Conservation (phyloP, 2,888 invertebrate species). For the Neria commutata region DNA sequence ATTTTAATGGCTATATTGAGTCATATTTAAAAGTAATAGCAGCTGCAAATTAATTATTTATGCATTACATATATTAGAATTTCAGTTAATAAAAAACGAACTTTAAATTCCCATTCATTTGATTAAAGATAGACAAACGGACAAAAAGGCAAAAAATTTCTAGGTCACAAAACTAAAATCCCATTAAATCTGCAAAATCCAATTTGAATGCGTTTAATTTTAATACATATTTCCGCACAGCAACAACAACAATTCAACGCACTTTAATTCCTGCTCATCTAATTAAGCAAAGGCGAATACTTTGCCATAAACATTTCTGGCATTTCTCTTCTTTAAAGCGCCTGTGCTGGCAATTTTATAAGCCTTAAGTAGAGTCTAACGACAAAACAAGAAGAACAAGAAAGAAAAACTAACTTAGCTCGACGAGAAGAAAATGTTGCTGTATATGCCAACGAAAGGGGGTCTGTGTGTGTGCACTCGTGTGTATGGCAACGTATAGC, state of each 20-base stretch:
- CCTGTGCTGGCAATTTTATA: neutral
- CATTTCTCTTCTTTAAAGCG: neutral
- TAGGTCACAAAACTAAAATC: slow-evolving; percentile 41
- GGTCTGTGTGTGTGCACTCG: slow-evolving; percentile 15
- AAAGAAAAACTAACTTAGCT: slow-evolving; percentile 19
- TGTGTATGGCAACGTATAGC: slow-evolving; percentile 18
- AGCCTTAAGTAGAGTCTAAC: slow-evolving; percentile 6
- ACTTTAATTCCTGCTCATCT: neutral
- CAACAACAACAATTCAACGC: neutral
- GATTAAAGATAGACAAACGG: neutral
- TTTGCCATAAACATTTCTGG: neutral
- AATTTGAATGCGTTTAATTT: slow-evolving; percentile 52
- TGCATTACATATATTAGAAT: neutral
- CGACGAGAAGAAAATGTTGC: slow-evolving; percentile 33
- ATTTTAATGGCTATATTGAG: too few relatives aligned
- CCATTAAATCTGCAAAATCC: slow-evolving; percentile 46
- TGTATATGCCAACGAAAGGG: slow-evolving; percentile 20
- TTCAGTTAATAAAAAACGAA: neutral
- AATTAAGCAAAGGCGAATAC: neutral
- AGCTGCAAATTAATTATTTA: neutral
- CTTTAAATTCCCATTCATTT: neutral
- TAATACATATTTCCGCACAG: slow-evolving; percentile 41
- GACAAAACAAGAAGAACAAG: slow-evolving; percentile 23
- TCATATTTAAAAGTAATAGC: neutral
- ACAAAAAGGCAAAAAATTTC: slow-evolving; percentile 18